Base-by-base conservation (phyloP, 2,888 invertebrate genomes). In the Linnaemya tessellans region DNA sequence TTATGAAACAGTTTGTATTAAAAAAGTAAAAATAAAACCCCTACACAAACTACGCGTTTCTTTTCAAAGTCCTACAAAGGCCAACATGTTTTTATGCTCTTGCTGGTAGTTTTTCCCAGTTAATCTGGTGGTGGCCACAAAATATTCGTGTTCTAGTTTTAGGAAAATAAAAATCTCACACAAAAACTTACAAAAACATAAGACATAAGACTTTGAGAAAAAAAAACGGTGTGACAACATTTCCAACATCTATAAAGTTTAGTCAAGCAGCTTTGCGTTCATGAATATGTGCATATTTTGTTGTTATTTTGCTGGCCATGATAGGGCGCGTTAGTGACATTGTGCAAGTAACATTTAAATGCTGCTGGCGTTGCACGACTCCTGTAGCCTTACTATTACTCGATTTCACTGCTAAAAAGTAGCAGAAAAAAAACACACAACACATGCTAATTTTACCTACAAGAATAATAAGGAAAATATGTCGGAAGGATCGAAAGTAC, bases 281-380 rank as follows among this genome's bases (percentile, higher is more conserved):
- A 56, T 46, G 25, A 43, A 38, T 38, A 18, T 56, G 46, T 68
- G 43, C 11, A 46, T 64, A 43, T 41, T 35, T 68, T 68, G 58
- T 58, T 60, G n/a, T 60, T 38, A 20, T 54, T 35, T 65, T 65
- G n/a, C 41, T 64, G 80, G 58, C 77, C 80, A 60, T 84, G 84
- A 84, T 80, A 80, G 80, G 71, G 65, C 81, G 79, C 84, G 78
- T 81, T 84, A 73, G 78, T 86, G 86, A 74, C 77, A 84, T 86
- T 84, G 86, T 84, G 22, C 38, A 25, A 54, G 62, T n/a, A 75
- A 74, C 43, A 46, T 75, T 75, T 51, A 79, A 79, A 84, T 70
- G 80, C 80, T 84, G 75, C 80, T 84, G 71, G 68, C 64, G 54
- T 60, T 80, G 30, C 54, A 58, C 75, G 84, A 77, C 58, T 77